Percentiles rank a stretch among this genome's conserved stretches.
Conservation (phyloP, 2,888 invertebrate species). For the Rhopalosiphum nymphaeae region DNA sequence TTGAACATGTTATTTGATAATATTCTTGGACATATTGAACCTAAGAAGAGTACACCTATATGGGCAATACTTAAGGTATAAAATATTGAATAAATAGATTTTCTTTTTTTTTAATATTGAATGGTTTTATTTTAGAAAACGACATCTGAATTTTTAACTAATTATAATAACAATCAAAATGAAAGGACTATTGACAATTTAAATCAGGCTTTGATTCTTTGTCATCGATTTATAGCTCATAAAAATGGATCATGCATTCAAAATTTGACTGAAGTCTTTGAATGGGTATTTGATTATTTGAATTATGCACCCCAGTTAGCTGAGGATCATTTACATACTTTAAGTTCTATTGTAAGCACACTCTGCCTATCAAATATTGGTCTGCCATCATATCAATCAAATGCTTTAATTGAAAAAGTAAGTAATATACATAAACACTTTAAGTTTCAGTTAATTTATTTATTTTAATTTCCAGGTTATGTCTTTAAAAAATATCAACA, state of each 20-base stretch:
- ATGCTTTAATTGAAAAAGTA: conserved; percentile 52
- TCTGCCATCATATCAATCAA: conserved; percentile 53
- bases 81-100: conserved; percentile 70
- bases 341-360: conserved; percentile 59
- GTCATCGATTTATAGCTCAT: conserved; percentile 41
- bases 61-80: conserved; percentile 75
- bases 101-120: not conserved
- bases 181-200: conserved; percentile 54
- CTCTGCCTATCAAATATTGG: conserved; percentile 47
- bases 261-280: conserved; percentile 50
- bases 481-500: conserved; percentile 70
- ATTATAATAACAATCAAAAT: conserved; percentile 39
- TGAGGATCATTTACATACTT: conserved; percentile 46
- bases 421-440: not conserved
- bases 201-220: conserved; percentile 55
- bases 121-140: conserved; percentile 46
- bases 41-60: conserved; percentile 77
- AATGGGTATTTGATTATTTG: conserved; percentile 43
- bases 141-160: conserved; percentile 47
- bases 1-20: conserved; percentile 77
- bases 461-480: conserved; percentile 70
- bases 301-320: conserved; percentile 39
- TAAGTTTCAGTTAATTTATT: not conserved
- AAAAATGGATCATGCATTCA: conserved; percentile 50
- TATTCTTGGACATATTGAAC: conserved; percentile 76